Evolutionary conservation across 92 coral and sea anemone genomes (phyloP).

Genomic region (Scolanthus callimorphus): DNA sequence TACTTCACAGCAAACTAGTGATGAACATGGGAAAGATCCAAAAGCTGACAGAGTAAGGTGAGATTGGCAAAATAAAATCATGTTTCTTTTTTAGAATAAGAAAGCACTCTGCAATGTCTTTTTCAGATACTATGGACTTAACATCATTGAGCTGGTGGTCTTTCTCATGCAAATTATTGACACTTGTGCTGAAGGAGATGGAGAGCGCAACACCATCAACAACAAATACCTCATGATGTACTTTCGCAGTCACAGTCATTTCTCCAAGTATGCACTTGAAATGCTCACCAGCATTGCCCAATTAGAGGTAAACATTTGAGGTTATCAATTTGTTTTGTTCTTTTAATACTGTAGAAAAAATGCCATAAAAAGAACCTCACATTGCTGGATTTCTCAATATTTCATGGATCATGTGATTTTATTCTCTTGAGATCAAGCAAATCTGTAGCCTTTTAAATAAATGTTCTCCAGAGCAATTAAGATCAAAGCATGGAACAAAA

Average conservation of each 20-base stretch:
- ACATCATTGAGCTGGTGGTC: conserved; percentile 37
- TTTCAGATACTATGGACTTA: conserved; percentile 31
- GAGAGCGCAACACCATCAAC: conserved; percentile 39
- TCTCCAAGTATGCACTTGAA: conserved; percentile 46
- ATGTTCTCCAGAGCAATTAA: too few relatives aligned
- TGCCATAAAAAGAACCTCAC: too few relatives aligned
- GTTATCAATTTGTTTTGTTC: too few relatives aligned
- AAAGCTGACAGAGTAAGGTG: conserved; percentile 29
- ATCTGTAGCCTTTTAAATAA: too few relatives aligned
- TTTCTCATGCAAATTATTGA: conserved; percentile 44
- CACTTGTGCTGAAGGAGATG: conserved; percentile 53
- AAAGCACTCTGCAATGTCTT: not conserved
- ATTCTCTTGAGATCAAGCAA: too few relatives aligned
- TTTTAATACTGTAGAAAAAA: too few relatives aligned
- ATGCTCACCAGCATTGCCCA: conserved; percentile 53
- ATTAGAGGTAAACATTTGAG: too few relatives aligned
- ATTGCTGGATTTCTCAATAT: too few relatives aligned
- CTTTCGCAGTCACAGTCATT: conserved; percentile 25
- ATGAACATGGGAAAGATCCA: not conserved
- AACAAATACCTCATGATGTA: conserved; percentile 41
- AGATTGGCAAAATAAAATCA: too few relatives aligned
- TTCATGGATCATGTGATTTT: too few relatives aligned
- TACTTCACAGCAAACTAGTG: not conserved
- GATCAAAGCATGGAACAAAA: too few relatives aligned
- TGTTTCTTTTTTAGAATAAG: too few relatives aligned